Evolutionary conservation across 2,113 vertebrate species (phyloP).

Genomic region (Mungos mungo): DNA sequence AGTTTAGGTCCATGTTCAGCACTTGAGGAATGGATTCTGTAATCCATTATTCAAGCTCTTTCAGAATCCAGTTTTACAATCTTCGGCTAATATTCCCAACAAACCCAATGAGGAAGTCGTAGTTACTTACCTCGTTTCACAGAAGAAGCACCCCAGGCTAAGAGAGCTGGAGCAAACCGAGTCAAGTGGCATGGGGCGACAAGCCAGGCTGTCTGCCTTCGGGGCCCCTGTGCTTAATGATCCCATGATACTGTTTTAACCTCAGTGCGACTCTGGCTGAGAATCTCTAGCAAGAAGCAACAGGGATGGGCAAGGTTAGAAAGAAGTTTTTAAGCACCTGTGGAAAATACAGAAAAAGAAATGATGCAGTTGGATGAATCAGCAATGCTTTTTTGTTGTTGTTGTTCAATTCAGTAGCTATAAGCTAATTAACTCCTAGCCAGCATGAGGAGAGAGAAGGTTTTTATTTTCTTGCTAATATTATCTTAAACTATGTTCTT

Average conservation of each 20-base stretch:
- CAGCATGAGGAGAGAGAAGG: background rate
- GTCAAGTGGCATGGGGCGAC: background rate
- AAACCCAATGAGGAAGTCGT: background rate
- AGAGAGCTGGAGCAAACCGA: background rate
- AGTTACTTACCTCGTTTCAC: background rate
- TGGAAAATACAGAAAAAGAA: background rate
- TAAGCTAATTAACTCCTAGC: background rate
- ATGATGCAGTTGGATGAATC: background rate
- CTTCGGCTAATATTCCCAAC: background rate
- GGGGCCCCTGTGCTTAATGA: background rate
- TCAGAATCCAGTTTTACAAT: background rate
- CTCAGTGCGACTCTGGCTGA: background rate
- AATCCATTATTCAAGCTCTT: background rate
- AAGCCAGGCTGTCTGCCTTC: background rate
- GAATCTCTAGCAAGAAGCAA: background rate
- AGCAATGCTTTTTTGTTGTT: background rate
- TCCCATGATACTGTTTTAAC: background rate
- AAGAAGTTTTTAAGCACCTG: background rate
- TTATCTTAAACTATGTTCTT: background rate
- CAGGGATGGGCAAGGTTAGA: background rate
- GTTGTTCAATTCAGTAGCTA: background rate
- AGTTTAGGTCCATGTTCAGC: background rate
- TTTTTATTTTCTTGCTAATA: background rate
- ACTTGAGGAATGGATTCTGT: background rate
- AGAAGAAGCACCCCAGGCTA: background rate